Percentiles rank a stretch among this genome's conserved stretches.
phyloP scores from a whole-genome alignment of 1,140 invertebrate genomes.

The Bombus polaris region DNA sequence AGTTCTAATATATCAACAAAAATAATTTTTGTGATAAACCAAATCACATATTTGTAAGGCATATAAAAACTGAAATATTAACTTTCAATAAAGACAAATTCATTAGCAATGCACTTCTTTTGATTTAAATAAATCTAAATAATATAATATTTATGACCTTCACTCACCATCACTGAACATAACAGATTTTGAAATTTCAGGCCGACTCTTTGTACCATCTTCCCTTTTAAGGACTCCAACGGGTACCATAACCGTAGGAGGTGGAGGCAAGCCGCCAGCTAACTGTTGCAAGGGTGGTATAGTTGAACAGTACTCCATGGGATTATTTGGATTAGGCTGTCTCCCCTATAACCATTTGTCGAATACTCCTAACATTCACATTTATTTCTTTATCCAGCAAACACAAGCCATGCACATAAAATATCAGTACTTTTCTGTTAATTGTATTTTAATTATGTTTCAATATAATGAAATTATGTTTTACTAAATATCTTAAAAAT shows the following conservation, averaged over 20 bases:
- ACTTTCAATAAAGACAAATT: neutral
- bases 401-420: slow-evolving; percentile 51
- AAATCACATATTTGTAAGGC: neutral
- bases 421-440: neutral
- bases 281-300: slow-evolving; percentile 92
- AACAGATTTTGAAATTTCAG: slow-evolving; percentile 88
- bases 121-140: neutral
- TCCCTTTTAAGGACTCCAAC: slow-evolving; percentile 92
- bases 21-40: neutral
- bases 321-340: slow-evolving; percentile 93
- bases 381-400: slow-evolving; percentile 78
- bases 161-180: slow-evolving; percentile 93
- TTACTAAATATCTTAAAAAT: neutral
- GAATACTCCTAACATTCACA: slow-evolving; percentile 86
- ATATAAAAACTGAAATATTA: neutral
- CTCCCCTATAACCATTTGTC: slow-evolving; percentile 83
- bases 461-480: neutral
- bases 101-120: neutral
- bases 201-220: slow-evolving; percentile 83
- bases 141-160: neutral
- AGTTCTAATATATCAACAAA: neutral
- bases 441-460: neutral
- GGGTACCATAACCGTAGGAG: slow-evolving; percentile 91
- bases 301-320: slow-evolving; percentile 94
- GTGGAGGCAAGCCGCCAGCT: slow-evolving; percentile 82